A percentile compares a stretch with the other conserved stretches of the same genome.
Conservation (phyloP, 2,113 vertebrate genomes). For the Daphoenositta chrysoptera region DNA sequence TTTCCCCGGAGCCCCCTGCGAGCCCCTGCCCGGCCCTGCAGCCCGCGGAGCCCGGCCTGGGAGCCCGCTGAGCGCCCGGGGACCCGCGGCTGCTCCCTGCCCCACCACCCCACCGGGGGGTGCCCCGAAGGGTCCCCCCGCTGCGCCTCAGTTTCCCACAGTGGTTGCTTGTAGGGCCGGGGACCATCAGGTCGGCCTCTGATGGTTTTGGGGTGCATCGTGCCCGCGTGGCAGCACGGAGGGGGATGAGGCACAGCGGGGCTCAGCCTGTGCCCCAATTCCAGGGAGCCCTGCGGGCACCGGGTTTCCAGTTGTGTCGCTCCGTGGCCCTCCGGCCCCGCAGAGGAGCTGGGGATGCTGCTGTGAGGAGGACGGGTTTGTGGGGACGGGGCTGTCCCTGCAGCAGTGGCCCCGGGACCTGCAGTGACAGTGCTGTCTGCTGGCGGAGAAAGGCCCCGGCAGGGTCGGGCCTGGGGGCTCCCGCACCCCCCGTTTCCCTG, state of each 20-base stretch:
- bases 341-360: background rate
- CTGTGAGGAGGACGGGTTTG: background rate
- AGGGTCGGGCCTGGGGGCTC: background rate
- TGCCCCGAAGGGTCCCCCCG: background rate
- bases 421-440: background rate
- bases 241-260: background rate
- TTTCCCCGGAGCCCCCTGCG: background rate
- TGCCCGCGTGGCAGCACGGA: rapidly evolving
- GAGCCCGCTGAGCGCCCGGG: background rate
- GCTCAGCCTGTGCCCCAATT: background rate
- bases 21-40: background rate
- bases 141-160: background rate
- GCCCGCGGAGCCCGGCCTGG: background rate
- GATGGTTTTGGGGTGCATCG: background rate
- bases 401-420: background rate
- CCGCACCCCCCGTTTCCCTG: rapidly evolving
- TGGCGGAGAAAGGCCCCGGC: background rate
- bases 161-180: background rate
- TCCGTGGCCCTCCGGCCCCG: background rate
- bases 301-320: rapidly evolving
- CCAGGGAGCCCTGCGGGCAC: background rate
- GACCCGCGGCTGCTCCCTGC: background rate
- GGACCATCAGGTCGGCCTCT: background rate
- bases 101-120: rapidly evolving
- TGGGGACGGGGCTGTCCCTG: background rate